Conservation (phyloP, 2,888 invertebrate species). For the Nymphalis c-album region DNA sequence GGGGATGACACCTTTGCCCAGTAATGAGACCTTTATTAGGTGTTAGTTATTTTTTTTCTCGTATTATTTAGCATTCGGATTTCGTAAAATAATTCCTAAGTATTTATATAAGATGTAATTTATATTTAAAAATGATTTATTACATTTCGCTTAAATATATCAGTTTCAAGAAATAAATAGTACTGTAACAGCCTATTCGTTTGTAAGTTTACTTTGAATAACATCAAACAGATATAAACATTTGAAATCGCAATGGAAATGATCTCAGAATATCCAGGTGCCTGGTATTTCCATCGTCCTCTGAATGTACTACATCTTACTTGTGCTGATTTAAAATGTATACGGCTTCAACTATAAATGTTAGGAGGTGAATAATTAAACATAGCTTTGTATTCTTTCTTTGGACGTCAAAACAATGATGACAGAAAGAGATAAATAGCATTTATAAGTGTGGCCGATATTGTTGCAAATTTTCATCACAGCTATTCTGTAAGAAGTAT, state of each 20-base stretch:
- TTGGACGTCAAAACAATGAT: too few relatives aligned
- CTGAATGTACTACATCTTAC: conserved; percentile 13
- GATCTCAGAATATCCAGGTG: conserved; percentile 51
- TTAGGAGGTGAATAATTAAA: too few relatives aligned
- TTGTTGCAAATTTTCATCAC: too few relatives aligned
- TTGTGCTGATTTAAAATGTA: background rate
- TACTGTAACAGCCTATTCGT: conserved; percentile 16
- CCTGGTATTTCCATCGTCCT: conserved; percentile 31
- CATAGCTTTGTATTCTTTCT: too few relatives aligned
- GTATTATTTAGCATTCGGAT: background rate
- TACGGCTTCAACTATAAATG: background rate
- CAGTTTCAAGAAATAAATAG: conserved; percentile 28
- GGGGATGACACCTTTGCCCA: too few relatives aligned
- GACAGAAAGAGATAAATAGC: too few relatives aligned
- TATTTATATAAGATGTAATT: conserved; percentile 6
- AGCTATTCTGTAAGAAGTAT: too few relatives aligned
- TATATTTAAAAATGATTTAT: conserved; percentile 27
- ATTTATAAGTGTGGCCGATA: too few relatives aligned
- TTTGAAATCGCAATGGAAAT: conserved; percentile 48
- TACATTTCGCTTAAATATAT: conserved; percentile 17
- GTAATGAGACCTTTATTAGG: too few relatives aligned
- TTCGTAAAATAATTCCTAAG: background rate
- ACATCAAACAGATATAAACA: conserved; percentile 62
- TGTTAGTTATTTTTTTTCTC: background rate
- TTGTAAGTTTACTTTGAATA: conserved; percentile 42